These are phyloP conservation scores for Eupleurogrammus muticus DNA, from an alignment of 2,797 vertebrate species.

Conservation along the genomic window DNA sequence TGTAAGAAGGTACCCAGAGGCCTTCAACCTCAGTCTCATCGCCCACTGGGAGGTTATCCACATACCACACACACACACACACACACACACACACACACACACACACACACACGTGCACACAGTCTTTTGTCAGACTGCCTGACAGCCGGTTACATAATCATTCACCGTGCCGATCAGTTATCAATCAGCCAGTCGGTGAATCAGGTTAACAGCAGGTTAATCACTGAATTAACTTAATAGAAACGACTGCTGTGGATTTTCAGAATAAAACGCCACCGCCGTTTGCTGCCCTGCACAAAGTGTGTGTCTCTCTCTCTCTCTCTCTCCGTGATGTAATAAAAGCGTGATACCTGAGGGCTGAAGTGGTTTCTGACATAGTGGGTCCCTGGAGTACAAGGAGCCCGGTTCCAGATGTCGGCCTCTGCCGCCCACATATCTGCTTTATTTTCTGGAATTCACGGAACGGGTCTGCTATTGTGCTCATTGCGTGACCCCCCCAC, in stretches of 20 bases:
- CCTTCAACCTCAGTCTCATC: conserved; percentile 62
- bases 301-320: too few species aligned
- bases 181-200: conserved; percentile 46
- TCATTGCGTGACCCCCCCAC: not conserved
- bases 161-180: conserved; percentile 40
- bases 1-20: conserved; percentile 63
- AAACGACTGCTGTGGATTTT: conserved; percentile 33
- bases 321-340: conserved; percentile 28
- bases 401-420: conserved; percentile 18
- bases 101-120: conserved; percentile 24
- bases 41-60: conserved; percentile 66
- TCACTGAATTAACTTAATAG: conserved; percentile 40
- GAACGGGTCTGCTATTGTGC: conserved; percentile 16
- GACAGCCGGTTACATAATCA: conserved; percentile 45
- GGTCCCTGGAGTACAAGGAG: conserved; percentile 13
- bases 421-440: conserved; percentile 8
- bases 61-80: conserved; percentile 45
- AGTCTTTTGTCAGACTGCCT: conserved; percentile 31
- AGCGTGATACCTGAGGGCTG: conserved; percentile 16
- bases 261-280: conserved; percentile 28
- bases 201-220: conserved; percentile 42
- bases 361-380: conserved; percentile 35
- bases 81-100: conserved; percentile 20
- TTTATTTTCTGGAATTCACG: conserved; percentile 17
- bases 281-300: conserved; percentile 5